Evolutionary conservation across 2,113 vertebrate genomes (phyloP).

Genomic region (Aphelocoma coerulescens): DNA sequence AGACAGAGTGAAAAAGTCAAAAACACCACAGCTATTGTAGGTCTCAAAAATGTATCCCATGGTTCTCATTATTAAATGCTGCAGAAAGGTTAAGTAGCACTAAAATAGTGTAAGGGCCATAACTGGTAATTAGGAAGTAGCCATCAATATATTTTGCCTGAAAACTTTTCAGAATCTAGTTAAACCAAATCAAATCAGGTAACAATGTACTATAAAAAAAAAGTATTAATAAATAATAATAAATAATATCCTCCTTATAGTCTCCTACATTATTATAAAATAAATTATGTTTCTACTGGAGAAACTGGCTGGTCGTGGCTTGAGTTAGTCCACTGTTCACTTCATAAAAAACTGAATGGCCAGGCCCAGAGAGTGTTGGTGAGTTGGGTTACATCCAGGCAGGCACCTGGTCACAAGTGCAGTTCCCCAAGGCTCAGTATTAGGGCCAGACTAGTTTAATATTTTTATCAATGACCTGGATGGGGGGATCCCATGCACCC

Average conservation of each 20-base stretch:
- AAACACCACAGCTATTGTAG: not conserved
- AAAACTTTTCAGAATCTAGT: not conserved
- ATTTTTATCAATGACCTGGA: not conserved
- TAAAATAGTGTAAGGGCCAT: not conserved
- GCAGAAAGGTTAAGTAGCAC: not conserved
- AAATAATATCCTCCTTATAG: not conserved
- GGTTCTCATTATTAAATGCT: not conserved
- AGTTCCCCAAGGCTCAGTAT: not conserved
- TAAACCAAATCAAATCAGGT: not conserved
- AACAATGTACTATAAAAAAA: not conserved
- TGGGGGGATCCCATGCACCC: no score
- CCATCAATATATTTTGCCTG: not conserved
- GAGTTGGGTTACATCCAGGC: not conserved
- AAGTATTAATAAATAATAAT: not conserved
- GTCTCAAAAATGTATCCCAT: not conserved
- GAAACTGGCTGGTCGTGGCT: not conserved
- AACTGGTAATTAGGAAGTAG: not conserved
- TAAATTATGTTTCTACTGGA: not conserved
- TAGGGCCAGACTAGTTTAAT: not conserved
- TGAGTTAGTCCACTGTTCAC: not conserved
- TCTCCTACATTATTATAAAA: not conserved
- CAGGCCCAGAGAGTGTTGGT: not conserved
- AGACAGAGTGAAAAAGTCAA: not conserved
- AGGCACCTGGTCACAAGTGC: not conserved
- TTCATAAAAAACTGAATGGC: not conserved